These are phyloP conservation scores for Cariama cristata DNA, from an alignment of 2,113 vertebrate species.

Conservation along the genomic window DNA sequence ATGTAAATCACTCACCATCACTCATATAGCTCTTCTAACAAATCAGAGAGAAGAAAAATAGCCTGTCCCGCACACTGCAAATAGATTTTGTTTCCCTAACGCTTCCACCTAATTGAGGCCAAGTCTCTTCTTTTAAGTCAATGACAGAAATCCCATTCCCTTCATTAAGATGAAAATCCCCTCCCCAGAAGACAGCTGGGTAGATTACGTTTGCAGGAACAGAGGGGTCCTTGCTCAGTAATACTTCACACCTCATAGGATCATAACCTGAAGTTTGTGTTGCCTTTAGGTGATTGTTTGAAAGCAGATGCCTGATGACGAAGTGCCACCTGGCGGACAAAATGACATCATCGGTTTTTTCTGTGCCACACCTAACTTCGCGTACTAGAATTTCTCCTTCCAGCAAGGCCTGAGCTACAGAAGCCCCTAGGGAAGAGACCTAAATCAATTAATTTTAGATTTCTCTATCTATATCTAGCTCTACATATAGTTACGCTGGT, in stretches of 20 bases:
- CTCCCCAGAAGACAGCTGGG: not conserved
- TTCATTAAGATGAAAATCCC: not conserved
- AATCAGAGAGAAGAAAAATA: not conserved
- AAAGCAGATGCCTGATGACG: not conserved
- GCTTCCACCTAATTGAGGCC: not conserved
- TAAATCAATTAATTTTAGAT: not conserved
- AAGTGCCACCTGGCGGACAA: slow-evolving; percentile 43
- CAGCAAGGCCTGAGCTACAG: not conserved
- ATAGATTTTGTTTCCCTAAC: not conserved
- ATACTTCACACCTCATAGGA: not conserved
- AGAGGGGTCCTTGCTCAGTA: not conserved
- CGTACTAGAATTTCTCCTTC: not conserved
- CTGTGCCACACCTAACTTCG: not conserved
- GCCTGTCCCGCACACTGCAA: not conserved
- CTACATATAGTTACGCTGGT: fast-evolving
- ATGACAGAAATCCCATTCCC: not conserved
- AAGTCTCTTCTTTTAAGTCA: not conserved
- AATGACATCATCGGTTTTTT: not conserved
- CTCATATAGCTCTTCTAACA: not conserved
- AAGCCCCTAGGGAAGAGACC: not conserved
- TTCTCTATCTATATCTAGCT: not conserved
- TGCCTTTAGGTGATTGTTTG: not conserved
- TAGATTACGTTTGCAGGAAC: not conserved
- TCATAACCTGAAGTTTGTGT: not conserved
- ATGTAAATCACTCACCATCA: not conserved